A percentile compares a stretch with the other conserved stretches of the same genome.
Evolutionary conservation across 2,113 vertebrate species (phyloP).

Genomic region (Smithornis capensis): DNA sequence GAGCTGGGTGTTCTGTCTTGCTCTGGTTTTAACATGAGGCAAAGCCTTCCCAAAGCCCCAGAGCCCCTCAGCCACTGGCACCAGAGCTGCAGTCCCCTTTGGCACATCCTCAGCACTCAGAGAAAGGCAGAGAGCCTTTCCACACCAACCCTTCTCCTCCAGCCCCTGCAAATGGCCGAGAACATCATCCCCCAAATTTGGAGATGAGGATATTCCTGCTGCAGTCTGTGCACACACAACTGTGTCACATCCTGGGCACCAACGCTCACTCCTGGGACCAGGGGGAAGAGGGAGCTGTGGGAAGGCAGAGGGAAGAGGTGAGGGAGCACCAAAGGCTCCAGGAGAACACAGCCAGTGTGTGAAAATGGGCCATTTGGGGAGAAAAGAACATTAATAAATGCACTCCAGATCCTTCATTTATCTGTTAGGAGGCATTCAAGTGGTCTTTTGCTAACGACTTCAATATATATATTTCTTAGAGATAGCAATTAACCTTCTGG

Average conservation of each 20-base stretch:
- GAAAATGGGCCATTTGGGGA: not conserved
- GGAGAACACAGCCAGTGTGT: not conserved
- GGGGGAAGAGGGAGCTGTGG: not conserved
- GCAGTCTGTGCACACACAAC: too few relatives aligned
- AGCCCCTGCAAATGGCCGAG: not conserved
- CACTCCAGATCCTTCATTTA: not conserved
- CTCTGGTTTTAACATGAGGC: not conserved
- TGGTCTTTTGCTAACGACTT: constrained; percentile 23
- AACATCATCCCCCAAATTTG: rapidly evolving
- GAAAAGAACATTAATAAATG: not conserved
- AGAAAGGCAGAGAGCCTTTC: not conserved
- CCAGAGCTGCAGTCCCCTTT: not conserved
- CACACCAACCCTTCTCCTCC: not conserved
- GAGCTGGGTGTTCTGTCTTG: not conserved
- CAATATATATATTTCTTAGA: constrained; percentile 36
- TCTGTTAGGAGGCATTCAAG: constrained; percentile 43
- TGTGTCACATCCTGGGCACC: not conserved
- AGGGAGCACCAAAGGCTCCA: not conserved
- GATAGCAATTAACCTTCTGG: constrained; percentile 58
- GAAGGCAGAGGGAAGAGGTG: not conserved
- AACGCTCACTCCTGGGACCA: not conserved
- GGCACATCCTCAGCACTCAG: not conserved
- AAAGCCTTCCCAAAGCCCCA: too few relatives aligned
- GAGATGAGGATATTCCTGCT: not conserved
- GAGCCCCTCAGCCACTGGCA: not conserved